These are phyloP conservation scores for Mamestra brassicae DNA, from an alignment of 2,888 invertebrate genomes.

Conservation along the genomic window DNA sequence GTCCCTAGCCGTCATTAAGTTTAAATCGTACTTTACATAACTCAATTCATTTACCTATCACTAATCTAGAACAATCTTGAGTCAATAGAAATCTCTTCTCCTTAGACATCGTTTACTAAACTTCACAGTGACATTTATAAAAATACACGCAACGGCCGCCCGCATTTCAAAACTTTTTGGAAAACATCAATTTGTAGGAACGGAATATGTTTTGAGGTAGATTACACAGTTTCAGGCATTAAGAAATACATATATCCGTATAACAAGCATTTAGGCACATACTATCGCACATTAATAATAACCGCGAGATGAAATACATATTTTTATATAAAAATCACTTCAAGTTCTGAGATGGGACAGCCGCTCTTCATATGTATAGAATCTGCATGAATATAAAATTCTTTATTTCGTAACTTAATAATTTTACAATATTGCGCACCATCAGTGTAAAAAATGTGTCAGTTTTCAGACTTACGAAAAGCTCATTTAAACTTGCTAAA, in stretches of 20 bases:
- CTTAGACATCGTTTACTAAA: conserved; percentile 34
- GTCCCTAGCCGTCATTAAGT: background rate
- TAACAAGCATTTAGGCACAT: conserved; percentile 60
- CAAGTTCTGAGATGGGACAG: conserved; percentile 48
- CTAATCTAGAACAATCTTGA: conserved; percentile 52
- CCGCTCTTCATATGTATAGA: conserved; percentile 50
- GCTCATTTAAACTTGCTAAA: background rate
- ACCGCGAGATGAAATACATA: conserved; percentile 40
- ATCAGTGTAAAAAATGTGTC: conserved; percentile 23
- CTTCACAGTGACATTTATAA: conserved; percentile 56
- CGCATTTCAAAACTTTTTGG: conserved; percentile 39
- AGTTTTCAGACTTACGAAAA: background rate
- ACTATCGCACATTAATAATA: conserved; percentile 43
- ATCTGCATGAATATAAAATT: conserved; percentile 65
- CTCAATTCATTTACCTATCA: conserved; percentile 41
- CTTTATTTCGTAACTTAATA: conserved; percentile 43
- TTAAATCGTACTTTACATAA: conserved; percentile 5
- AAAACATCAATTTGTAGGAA: conserved; percentile 43
- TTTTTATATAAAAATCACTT: conserved; percentile 32
- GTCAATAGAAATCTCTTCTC: conserved; percentile 60
- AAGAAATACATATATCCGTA: conserved; percentile 59
- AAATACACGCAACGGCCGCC: conserved; percentile 52
- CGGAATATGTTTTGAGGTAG: conserved; percentile 67
- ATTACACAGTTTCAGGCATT: conserved; percentile 53
- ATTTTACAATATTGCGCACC: conserved; percentile 25